Base-by-base conservation (phyloP, 2,888 invertebrate genomes). In the Euplagia quadripunctaria region DNA sequence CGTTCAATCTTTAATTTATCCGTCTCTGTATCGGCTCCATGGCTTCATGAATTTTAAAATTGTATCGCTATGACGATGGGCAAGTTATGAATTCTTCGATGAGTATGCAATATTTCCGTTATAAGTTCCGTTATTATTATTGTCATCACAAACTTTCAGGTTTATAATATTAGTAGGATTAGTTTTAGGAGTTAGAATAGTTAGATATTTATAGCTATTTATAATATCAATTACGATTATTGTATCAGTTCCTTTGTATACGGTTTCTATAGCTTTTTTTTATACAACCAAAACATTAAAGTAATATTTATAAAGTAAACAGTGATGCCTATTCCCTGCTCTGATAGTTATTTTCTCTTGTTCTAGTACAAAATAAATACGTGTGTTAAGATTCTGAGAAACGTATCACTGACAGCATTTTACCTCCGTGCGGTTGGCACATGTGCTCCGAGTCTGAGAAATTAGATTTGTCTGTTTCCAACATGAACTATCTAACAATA, bases 401-500 rank as follows among this genome's bases (percentile, higher is more conserved):
- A 61, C 61, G 5, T 7, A 61, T 12, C 17, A 17, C 4, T 12
- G 46, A 11, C 31, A 49, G 58, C 43, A 68, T 17, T 61, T 14
- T 20, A 58, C 58, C 20, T 58, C 58, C 20, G n/a, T 43, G 69
- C 20, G 58, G 66, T 11, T 51, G 69, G 52, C 72, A 72, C 79
- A 79, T 77, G 65, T 81, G 82, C 71, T 73, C 63, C 31, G 12
- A 66, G 43, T 49, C 11, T 52, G 72, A 68, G 42, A 81, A 81
- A 68, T 81, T 78, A 75, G 68, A 76, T 81, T 81, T 72, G 74
- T 76, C 68, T 69, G 17, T 6, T 41, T 71, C n/a, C 51, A 42
- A 20, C 55, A 8, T 12, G 20, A 51, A 55, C 43, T 61, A 67
- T 63, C 41, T 61, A 42, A 67, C 49, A 14, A 51, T 68, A 68